Conservation (phyloP, 2,888 invertebrate genomes). For the Catocala nupta region DNA sequence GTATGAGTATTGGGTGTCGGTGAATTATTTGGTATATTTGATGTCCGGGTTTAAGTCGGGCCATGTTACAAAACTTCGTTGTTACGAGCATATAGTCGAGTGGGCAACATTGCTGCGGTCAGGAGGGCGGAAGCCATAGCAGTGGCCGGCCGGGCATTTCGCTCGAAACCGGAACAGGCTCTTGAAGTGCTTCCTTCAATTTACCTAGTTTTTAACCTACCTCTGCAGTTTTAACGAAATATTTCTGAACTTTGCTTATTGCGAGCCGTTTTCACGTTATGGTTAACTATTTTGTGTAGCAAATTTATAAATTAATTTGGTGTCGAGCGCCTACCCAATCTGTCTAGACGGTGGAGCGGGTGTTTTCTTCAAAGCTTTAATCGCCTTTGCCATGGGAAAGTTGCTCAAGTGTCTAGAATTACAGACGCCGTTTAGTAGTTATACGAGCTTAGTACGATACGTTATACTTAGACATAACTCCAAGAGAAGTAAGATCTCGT, state of each 20-base stretch:
- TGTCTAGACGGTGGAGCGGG: slow-evolving; percentile 28
- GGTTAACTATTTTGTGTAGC: background rate
- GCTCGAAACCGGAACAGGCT: slow-evolving; percentile 81
- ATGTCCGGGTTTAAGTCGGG: slow-evolving; percentile 26
- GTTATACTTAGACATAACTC: background rate
- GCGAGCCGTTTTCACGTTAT: slow-evolving; percentile 2
- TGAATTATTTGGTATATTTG: slow-evolving; percentile 37
- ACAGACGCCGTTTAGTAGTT: slow-evolving; percentile 8
- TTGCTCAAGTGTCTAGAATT: slow-evolving; percentile 26
- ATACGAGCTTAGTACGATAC: background rate
- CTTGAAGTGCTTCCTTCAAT: slow-evolving; percentile 79
- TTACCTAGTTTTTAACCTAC: slow-evolving; percentile 72
- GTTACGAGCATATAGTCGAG: slow-evolving; percentile 21
- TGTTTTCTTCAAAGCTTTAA: slow-evolving; percentile 34
- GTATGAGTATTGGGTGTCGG: slow-evolving; percentile 14
- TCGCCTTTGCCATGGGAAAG: slow-evolving; percentile 18
- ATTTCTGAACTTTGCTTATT: slow-evolving; percentile 14
- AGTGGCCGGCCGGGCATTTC: slow-evolving; percentile 62
- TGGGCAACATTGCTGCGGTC: slow-evolving; percentile 63
- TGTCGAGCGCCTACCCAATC: slow-evolving; percentile 5
- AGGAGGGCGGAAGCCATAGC: slow-evolving; percentile 73
- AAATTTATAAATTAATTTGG: slow-evolving; percentile 13
- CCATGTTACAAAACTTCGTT: slow-evolving; percentile 34
- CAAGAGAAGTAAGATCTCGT: background rate
- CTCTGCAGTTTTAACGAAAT: slow-evolving; percentile 38